Conservation (phyloP, 1,140 invertebrate genomes). For the Brachystomella parvula region DNA sequence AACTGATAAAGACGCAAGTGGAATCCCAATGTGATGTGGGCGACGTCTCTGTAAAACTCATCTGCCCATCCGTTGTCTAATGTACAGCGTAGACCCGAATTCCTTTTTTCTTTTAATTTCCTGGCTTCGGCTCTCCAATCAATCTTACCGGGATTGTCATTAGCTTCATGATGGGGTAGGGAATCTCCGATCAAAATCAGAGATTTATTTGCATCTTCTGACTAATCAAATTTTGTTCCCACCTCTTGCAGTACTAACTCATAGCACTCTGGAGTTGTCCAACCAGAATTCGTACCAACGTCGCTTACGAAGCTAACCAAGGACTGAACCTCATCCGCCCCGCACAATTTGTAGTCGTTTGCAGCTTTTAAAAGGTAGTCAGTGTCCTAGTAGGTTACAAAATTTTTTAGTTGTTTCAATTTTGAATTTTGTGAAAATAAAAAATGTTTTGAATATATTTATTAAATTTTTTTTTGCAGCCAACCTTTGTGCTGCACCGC, state of each 20-base stretch:
- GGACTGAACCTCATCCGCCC: neutral
- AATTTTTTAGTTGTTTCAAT: too few relatives aligned
- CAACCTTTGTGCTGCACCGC: too few relatives aligned
- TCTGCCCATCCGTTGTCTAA: neutral
- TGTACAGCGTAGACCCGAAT: slow-evolving; percentile 18
- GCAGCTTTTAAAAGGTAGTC: slow-evolving; percentile 12
- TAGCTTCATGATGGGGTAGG: slow-evolving; percentile 4
- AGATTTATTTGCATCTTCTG: slow-evolving; percentile 16
- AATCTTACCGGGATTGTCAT: neutral
- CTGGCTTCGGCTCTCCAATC: slow-evolving; percentile 17
- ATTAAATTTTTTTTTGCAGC: neutral
- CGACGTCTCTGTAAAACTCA: slow-evolving; percentile 5
- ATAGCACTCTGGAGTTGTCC: slow-evolving; percentile 17
- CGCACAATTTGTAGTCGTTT: slow-evolving; percentile 19
- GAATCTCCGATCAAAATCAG: slow-evolving; percentile 21
- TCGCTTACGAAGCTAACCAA: slow-evolving; percentile 18
- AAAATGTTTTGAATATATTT: neutral
- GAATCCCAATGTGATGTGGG: slow-evolving; percentile 9
- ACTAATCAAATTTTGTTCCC: slow-evolving; percentile 21
- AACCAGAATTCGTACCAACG: neutral
- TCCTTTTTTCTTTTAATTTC: slow-evolving; percentile 14
- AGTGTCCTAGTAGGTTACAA: too few relatives aligned
- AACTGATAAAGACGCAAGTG: slow-evolving; percentile 20
- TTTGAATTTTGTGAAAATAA: too few relatives aligned
- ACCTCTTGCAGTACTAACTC: slow-evolving; percentile 13